Base-by-base conservation (phyloP, 37 sponge, comb jelly and placozoan species). In the Mnemiopsis leidyi region DNA sequence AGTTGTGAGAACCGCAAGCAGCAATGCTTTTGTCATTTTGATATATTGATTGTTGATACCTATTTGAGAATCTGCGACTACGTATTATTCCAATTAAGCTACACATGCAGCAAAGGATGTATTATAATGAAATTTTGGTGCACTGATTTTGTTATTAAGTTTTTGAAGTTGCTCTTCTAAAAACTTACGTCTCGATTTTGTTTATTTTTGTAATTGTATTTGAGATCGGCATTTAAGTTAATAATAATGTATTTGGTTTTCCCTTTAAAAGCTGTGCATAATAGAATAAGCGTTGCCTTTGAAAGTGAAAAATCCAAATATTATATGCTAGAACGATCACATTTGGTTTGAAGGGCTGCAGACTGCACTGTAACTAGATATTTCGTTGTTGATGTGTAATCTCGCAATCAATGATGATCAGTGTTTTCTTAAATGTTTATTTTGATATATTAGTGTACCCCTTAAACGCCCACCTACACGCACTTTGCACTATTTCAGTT, bases 191-290 rank as follows among this genome's bases (percentile, higher is more conserved):
- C 90, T 40, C 90, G 23, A 85, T 85, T 85, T 85, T 85, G 90
- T 85, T 85, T 85, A 85, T 85, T 85, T 85, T 85, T 85, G 90
- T 85, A 85, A 85, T 85, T 85, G 40, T 85, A 39, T 85, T 85
- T 85, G 90, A 85, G 61, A 85, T 37, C 30, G 24, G 79, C 79
- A 32, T 77, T 77, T 48, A 26, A 26, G 79, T 77, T 77, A 77
- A 77, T 77, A 3, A 32, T 30, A 23, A 18, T 77, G 3, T 34
- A 31, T 26, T 77, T 34, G 21, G 32, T 48, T 48, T 32, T 32
- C 79, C 32, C 35, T 34, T 77, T 5, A 7, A n/a, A 77, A 26
- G 79, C 79, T 34, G 79, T 34, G 35, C 79, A 71, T 71, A 31
- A 77, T 32, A 32, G 61, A 69, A 25, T 20, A 69, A 28, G 73